These are phyloP conservation scores for Callimorpha dominula DNA, from an alignment of 2,888 invertebrate species.

Conservation along the genomic window DNA sequence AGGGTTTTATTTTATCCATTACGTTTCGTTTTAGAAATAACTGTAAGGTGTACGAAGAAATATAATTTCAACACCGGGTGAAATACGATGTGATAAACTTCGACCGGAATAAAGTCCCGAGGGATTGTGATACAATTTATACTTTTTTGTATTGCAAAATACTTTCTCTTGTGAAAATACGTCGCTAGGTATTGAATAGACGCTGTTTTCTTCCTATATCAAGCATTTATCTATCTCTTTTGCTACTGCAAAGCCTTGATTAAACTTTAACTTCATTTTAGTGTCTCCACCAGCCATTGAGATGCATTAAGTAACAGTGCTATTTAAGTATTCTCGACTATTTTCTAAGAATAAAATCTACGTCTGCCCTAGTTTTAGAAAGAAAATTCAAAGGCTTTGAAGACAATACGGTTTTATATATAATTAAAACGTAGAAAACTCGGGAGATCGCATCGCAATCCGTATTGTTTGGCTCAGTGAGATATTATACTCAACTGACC, in stretches of 20 bases:
- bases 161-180: conserved; percentile 10
- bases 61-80: conserved; percentile 21
- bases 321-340: conserved; percentile 22
- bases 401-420: conserved; percentile 18
- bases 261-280: conserved; percentile 39
- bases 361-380: conserved; percentile 7
- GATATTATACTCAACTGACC: conserved; percentile 38
- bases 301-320: conserved; percentile 34
- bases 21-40: conserved; percentile 17
- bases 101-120: conserved; percentile 9
- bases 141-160: conserved; percentile 1
- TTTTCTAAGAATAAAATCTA: conserved; percentile 23
- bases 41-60: conserved; percentile 13
- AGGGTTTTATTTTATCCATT: conserved; percentile 26
- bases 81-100: conserved; percentile 23
- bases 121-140: conserved; percentile 8
- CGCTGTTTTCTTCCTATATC: neutral
- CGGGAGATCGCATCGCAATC: conserved; percentile 19
- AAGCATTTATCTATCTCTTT: conserved; percentile 18
- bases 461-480: conserved; percentile 29
- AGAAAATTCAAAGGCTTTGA: conserved; percentile 18
- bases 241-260: conserved; percentile 29
- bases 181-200: conserved; percentile 18
- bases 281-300: conserved; percentile 20
- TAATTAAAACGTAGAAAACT: conserved; percentile 18